Percentiles rank a stretch among this genome's conserved stretches.
phyloP scores from a whole-genome alignment of 2,113 vertebrate species.

The Takifugu bimaculatus region DNA sequence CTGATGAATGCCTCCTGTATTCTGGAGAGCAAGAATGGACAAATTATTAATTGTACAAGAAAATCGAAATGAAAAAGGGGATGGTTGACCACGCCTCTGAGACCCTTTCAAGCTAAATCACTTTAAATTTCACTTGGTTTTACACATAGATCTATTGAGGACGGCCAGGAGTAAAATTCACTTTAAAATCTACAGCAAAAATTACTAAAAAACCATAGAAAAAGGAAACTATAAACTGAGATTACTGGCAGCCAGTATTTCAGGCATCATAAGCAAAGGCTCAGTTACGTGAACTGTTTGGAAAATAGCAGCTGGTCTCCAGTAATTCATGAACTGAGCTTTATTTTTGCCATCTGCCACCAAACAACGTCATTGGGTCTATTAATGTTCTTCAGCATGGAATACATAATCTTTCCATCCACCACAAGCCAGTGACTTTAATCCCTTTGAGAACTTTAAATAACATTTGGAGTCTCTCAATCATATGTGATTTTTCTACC shows the following conservation, averaged over 20 bases:
- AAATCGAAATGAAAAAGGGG: not conserved
- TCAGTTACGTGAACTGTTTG: conserved; percentile 17
- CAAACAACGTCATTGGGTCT: conserved; percentile 30
- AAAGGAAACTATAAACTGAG: conserved; percentile 35
- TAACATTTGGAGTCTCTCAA: conserved; percentile 25
- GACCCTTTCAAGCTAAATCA: too few relatives aligned
- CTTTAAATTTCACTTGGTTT: conserved; percentile 32
- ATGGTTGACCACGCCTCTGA: too few relatives aligned
- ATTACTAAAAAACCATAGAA: conserved; percentile 34
- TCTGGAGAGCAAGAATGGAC: conserved; percentile 23
- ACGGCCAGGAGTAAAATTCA: conserved; percentile 68
- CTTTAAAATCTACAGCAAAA: conserved; percentile 55
- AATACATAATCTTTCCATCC: conserved; percentile 19
- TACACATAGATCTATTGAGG: conserved; percentile 59
- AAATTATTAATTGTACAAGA: conserved; percentile 46
- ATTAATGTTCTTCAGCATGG: conserved; percentile 26
- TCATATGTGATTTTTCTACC: conserved; percentile 4
- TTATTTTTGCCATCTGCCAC: conserved; percentile 40
- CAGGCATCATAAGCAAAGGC: conserved; percentile 2
- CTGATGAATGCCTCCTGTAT: conserved; percentile 24
- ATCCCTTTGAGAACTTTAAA: conserved; percentile 18
- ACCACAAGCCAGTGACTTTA: conserved; percentile 5
- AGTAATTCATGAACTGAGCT: conserved; percentile 34
- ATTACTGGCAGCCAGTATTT: conserved; percentile 11
- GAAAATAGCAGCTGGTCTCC: conserved; percentile 32